Conservation (phyloP, 2,888 invertebrate genomes). For the Tyria jacobaeae region DNA sequence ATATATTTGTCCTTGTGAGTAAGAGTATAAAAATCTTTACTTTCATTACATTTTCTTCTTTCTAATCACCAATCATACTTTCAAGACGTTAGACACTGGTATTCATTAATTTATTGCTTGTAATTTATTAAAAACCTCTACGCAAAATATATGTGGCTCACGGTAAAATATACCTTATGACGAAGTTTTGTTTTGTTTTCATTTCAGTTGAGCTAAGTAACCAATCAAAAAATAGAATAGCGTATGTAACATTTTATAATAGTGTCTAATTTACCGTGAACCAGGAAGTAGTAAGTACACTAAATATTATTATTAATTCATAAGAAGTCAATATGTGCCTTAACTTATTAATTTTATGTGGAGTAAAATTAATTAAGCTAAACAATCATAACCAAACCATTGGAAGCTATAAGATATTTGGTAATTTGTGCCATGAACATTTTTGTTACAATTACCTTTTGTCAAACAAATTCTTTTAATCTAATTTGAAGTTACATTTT, state of each 20-base stretch:
- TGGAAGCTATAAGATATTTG: not conserved
- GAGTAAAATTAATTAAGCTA: constrained; percentile 37
- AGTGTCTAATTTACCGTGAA: constrained; percentile 14
- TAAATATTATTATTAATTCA: constrained; percentile 49
- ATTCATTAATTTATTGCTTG: constrained; percentile 39
- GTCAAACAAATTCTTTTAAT: constrained; percentile 5
- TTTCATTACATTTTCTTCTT: not conserved
- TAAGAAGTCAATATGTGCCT: constrained; percentile 49
- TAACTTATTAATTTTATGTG: constrained; percentile 14
- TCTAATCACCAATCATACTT: constrained; percentile 4
- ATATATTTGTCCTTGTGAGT: too few relatives aligned
- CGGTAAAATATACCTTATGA: constrained; percentile 18
- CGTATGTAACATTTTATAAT: not conserved
- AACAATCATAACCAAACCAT: constrained; percentile 17
- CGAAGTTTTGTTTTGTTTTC: not conserved
- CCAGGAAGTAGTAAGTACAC: constrained; percentile 23
- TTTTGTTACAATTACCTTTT: constrained; percentile 2
- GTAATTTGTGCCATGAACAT: constrained; percentile 18
- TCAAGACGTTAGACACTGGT: constrained; percentile 21
- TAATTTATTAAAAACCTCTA: constrained; percentile 35
- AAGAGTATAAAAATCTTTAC: not conserved
- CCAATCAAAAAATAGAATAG: not conserved
- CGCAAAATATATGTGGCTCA: constrained; percentile 37
- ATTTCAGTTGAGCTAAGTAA: not conserved
- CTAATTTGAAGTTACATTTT: constrained; percentile 8